phyloP scores from a whole-genome alignment of 2,797 vertebrate species.

The Oreochromis grahami region DNA sequence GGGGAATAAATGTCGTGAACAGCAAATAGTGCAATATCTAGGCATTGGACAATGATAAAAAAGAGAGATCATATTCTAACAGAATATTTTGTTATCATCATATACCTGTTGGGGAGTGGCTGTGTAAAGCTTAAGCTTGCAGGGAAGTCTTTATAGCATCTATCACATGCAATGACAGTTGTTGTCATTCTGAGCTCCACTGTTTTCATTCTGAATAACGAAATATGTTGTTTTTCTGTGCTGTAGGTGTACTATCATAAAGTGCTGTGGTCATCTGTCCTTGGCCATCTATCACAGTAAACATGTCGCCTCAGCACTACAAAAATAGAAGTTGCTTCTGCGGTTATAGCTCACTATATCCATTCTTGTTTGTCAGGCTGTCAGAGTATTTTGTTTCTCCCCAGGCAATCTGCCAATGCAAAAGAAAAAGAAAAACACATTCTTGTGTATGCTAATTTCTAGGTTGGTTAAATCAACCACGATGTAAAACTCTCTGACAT shows the following conservation, averaged over 20 bases:
- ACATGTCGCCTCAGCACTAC: constrained; percentile 38
- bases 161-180: background rate
- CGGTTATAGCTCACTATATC: constrained; percentile 22
- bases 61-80: background rate
- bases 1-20: background rate
- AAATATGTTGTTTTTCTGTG: background rate
- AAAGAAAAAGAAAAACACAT: background rate
- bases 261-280: constrained; percentile 20
- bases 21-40: background rate
- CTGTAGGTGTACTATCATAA: background rate
- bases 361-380: constrained; percentile 39
- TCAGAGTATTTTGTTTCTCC: constrained; percentile 30
- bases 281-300: background rate
- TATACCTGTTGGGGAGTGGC: background rate
- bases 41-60: background rate
- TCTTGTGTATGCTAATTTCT: constrained; percentile 23
- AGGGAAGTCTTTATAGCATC: background rate
- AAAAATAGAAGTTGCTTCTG: constrained; percentile 30
- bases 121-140: background rate
- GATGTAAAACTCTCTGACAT: background rate
- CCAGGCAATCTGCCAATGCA: background rate
- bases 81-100: background rate
- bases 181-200: background rate
- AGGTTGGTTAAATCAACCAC: constrained; percentile 21
- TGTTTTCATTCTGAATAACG: background rate